These are phyloP conservation scores for Limnodromus scolopaceus DNA, from an alignment of 2,797 vertebrate species.

Conservation along the genomic window DNA sequence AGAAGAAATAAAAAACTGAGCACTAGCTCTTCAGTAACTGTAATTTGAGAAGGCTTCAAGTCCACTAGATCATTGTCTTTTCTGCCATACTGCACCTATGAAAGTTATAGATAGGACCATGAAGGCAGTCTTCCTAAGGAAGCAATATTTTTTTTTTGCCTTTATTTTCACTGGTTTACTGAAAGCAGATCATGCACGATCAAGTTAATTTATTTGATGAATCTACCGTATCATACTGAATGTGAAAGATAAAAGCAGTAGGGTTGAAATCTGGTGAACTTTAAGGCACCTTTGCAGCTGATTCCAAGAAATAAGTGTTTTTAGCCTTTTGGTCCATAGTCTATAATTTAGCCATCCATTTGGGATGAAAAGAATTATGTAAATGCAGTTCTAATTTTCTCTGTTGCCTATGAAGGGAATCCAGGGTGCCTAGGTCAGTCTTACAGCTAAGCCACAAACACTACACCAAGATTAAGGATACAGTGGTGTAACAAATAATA, in stretches of 20 bases:
- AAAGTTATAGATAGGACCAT: not conserved
- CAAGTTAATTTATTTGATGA: too few relatives aligned
- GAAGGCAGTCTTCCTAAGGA: not conserved
- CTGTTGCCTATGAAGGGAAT: rapidly evolving
- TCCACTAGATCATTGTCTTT: not conserved
- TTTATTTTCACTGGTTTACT: not conserved
- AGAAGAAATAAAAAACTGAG: not conserved
- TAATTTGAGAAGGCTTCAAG: not conserved
- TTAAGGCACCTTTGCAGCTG: too few relatives aligned
- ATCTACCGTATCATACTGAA: too few relatives aligned
- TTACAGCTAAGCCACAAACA: not conserved
- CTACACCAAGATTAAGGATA: not conserved
- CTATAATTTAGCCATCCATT: not conserved
- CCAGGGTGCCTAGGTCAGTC: not conserved
- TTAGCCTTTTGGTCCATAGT: not conserved
- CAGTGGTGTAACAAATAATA: not conserved
- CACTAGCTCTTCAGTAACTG: not conserved
- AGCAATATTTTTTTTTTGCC: not conserved
- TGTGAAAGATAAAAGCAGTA: too few relatives aligned
- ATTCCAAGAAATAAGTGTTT: too few relatives aligned
- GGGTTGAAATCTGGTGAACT: too few relatives aligned
- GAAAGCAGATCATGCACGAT: too few relatives aligned
- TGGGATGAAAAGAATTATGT: not conserved
- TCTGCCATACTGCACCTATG: not conserved
- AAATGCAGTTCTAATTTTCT: not conserved